Percentiles rank a stretch among this genome's conserved stretches.
Conservation (phyloP, 2,888 invertebrate species). For the Lagria hirta region DNA sequence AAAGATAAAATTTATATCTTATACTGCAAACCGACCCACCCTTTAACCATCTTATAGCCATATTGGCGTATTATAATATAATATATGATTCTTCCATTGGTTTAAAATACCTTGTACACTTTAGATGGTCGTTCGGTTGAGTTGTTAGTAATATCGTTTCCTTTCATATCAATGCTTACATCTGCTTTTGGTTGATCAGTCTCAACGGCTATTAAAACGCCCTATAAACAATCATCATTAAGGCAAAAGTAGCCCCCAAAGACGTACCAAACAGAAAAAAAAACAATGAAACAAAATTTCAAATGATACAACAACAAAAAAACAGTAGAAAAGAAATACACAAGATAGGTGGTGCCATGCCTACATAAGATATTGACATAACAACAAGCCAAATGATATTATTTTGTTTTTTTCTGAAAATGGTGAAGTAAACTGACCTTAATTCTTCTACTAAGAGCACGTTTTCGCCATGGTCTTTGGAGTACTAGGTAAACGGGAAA, state of each 20-base stretch:
- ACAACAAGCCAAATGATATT: conserved; percentile 3
- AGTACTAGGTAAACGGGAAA: conserved; percentile 86
- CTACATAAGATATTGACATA: conserved; percentile 12
- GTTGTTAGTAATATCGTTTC: conserved; percentile 42
- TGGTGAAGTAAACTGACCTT: conserved; percentile 65
- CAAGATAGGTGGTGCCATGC: conserved; percentile 6
- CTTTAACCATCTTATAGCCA: conserved; percentile 13
- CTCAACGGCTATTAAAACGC: conserved; percentile 46
- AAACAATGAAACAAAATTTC: conserved; percentile 10
- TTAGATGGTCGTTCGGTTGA: conserved; percentile 40
- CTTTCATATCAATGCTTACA: conserved; percentile 51
- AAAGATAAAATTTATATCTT: too few relatives aligned
- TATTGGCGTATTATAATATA: conserved; percentile 6
- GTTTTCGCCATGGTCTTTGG: conserved; percentile 85
- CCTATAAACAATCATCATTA: conserved; percentile 49
- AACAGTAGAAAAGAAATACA: conserved; percentile 6
- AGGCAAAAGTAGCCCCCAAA: conserved; percentile 2
- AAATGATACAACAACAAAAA: conserved; percentile 15
- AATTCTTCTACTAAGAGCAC: conserved; percentile 72
- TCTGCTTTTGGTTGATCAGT: conserved; percentile 45
- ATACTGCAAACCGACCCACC: conserved; percentile 12
- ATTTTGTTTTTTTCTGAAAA: too few relatives aligned
- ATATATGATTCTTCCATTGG: conserved; percentile 6
- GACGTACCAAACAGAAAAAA: conserved; percentile 3
- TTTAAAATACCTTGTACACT: conserved; percentile 39